Base-by-base conservation (phyloP, 2,113 vertebrate genomes). In the Apus apus region DNA sequence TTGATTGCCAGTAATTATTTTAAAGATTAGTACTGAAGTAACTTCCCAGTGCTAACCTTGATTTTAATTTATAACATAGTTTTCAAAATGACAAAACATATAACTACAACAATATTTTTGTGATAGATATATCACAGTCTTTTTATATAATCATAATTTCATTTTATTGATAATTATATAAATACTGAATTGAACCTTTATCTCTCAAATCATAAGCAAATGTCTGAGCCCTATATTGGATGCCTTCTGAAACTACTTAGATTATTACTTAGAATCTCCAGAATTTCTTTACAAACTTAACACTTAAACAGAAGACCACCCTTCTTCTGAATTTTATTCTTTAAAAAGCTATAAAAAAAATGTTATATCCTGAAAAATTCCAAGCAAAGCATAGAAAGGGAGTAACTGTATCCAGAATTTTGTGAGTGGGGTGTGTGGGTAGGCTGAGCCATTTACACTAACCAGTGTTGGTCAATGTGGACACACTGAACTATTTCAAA, bases 401-500 rank as follows among this genome's bases (percentile, higher is more conserved):
- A 90, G 60, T 56, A 88, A 89, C 21, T 30, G 29, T 60, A 85
- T 56, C 87, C 85, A 75, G 82, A 91, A 80, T 91, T 89, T 72
- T 51, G 26, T 64, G 38, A 93, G 84, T 87, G 60, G 51, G 1
- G 0, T 91, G 64, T 80, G 85, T 93, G 90, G 79, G 79, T 60
- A 94, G 81, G 62, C 87, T 26, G 62, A 91, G 36, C 45, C 79
- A 50, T 75, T 95, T 93, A n/a, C 32, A 50, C 53, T 57, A 92
- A 93, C 72, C 68, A 71, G 29, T 8, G 8, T 10, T 94, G 93
- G 72, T 88, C 82, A 78, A 50, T 71, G 87, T 0, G n/a, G 75
- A 72, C 68, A 91, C 48, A 93, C 68, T 67, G 75, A 88, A 34
- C 20, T 64, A 67, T 96, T 95, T 93, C 53, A 88, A 92, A 91